Evolutionary conservation across 53 echinoderm and acorn worm genomes (phyloP).

Genomic region (Pentamera pediparva): DNA sequence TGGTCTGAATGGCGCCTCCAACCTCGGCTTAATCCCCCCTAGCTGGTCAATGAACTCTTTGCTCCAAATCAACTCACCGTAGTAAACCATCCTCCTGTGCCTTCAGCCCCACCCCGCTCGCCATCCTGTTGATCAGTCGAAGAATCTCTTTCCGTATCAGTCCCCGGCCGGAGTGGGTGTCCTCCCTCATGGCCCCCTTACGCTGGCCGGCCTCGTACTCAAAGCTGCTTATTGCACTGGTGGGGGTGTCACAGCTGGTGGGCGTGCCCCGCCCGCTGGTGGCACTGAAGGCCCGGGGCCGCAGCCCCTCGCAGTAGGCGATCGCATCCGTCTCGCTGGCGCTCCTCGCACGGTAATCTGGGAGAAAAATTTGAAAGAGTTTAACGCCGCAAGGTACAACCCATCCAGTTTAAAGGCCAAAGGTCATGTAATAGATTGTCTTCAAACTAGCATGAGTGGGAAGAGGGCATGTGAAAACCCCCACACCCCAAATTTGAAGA

Average conservation of each 20-base stretch:
- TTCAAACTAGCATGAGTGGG: no score
- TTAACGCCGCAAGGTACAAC: no score
- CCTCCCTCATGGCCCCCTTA: conserved; percentile 60
- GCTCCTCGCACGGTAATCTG: conserved; percentile 37
- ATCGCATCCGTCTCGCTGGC: conserved; percentile 51
- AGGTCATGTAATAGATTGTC: no score
- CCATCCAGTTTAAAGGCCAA: no score
- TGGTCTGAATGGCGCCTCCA: no score
- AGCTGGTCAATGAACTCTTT: no score
- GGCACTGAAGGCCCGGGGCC: conserved; percentile 69
- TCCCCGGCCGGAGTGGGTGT: conserved; percentile 58
- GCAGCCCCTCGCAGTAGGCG: conserved; percentile 20
- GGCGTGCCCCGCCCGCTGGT: conserved; percentile 71
- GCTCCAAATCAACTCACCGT: conserved; percentile 68
- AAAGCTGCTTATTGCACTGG: conserved; percentile 60
- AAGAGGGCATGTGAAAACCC: no score
- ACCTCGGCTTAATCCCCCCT: no score
- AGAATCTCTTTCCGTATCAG: conserved; percentile 82
- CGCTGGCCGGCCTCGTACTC: conserved; percentile 44
- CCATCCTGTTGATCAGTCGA: conserved; percentile 72
- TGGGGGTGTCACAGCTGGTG: conserved; percentile 41
- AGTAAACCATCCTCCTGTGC: conserved; percentile 85
- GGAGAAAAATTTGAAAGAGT: background rate
- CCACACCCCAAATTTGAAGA: no score
- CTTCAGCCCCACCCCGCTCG: conserved; percentile 90